These are phyloP conservation scores for Tolmerus cingulatus DNA, from an alignment of 2,888 invertebrate species.

Conservation along the genomic window DNA sequence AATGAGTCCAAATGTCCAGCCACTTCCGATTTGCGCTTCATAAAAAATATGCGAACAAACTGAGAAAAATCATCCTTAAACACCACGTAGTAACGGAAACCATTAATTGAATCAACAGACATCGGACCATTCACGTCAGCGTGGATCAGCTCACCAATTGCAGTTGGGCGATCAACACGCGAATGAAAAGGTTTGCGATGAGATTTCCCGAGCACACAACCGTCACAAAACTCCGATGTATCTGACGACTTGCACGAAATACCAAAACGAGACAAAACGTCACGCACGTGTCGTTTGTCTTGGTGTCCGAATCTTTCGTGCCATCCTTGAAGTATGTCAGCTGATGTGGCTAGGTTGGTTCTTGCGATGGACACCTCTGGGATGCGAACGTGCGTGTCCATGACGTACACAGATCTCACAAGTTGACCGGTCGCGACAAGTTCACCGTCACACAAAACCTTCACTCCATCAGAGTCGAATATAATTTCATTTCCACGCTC, in stretches of 20 bases:
- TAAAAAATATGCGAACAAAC: slow-evolving; percentile 2
- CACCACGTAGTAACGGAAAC: not conserved
- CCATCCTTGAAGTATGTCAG: not conserved
- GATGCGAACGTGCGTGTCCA: not conserved
- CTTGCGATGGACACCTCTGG: not conserved
- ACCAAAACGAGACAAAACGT: not conserved
- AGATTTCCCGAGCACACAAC: slow-evolving; percentile 1
- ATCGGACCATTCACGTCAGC: not conserved
- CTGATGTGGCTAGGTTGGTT: not conserved
- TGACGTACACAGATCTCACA: slow-evolving; percentile 2
- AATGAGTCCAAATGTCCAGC: not conserved
- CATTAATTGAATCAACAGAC: not conserved
- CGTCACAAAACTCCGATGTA: not conserved
- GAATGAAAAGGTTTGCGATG: not conserved
- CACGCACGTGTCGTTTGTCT: no score
- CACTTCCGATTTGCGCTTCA: not conserved
- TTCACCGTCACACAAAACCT: not conserved
- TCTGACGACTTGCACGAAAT: not conserved
- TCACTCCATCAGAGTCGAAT: not conserved
- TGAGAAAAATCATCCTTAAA: not conserved
- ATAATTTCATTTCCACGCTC: not conserved
- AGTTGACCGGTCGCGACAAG: not conserved
- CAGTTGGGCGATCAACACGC: not conserved
- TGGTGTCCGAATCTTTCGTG: no score
- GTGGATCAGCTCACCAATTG: not conserved